Evolutionary conservation across 2,113 vertebrate genomes (phyloP).

Genomic region (Engraulis encrasicolus): DNA sequence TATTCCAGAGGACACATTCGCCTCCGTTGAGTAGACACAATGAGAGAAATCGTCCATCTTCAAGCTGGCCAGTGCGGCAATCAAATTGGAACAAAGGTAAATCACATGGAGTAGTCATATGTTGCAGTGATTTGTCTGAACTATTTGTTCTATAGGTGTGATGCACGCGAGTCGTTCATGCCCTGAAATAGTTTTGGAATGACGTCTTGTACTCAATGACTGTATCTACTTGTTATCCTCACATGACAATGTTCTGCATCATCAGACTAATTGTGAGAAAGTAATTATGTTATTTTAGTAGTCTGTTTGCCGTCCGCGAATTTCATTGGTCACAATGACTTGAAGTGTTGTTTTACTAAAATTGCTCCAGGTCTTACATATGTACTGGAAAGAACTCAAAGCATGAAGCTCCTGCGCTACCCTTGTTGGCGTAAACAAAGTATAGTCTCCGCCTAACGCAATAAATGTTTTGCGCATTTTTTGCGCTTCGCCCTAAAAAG

Average conservation of each 20-base stretch:
- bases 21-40: conserved; percentile 36
- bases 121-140: background rate
- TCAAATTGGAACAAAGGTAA: conserved; percentile 67
- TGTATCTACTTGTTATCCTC: too few relatives aligned
- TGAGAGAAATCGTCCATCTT: conserved; percentile 65
- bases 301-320: background rate
- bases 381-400: background rate
- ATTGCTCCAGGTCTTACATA: background rate
- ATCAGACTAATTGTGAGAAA: too few relatives aligned
- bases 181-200: background rate
- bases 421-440: background rate
- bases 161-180: background rate
- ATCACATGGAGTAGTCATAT: background rate
- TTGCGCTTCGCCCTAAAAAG: background rate
- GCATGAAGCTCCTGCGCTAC: background rate
- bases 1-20: conserved; percentile 7
- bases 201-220: too few relatives aligned
- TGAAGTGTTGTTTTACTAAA: conserved; percentile 3
- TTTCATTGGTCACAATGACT: background rate
- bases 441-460: background rate
- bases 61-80: conserved; percentile 68
- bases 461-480: background rate
- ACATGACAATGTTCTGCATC: too few relatives aligned
- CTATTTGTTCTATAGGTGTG: background rate
- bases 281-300: background rate